phyloP scores from a whole-genome alignment of 2,113 vertebrate genomes.

The Aphyosemion australe region DNA sequence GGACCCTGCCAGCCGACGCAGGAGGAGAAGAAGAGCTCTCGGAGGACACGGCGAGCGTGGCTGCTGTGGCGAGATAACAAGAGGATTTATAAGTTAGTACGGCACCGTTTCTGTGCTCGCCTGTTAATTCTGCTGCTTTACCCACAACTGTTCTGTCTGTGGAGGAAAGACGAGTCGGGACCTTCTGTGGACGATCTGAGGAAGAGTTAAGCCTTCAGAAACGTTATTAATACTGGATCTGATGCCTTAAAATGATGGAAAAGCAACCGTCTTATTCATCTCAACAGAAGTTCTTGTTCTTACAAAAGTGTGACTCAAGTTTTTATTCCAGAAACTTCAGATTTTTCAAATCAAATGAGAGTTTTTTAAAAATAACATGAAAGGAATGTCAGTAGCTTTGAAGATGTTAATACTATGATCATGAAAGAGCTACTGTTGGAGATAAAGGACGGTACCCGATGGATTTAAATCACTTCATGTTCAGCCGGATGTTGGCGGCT shows the following conservation, averaged over 20 bases:
- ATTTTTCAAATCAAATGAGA: background rate
- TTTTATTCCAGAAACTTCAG: background rate
- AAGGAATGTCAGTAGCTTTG: conserved; percentile 7
- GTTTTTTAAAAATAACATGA: conserved; percentile 11
- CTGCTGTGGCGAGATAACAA: conserved; percentile 66
- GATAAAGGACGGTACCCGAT: conserved; percentile 15
- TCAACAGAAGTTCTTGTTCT: too few relatives aligned
- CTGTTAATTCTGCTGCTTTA: conserved; percentile 33
- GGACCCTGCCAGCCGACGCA: conserved; percentile 30
- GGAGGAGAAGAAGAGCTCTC: conserved; percentile 40
- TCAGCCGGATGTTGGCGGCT: conserved; percentile 22
- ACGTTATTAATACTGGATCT: background rate
- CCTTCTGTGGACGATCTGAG: background rate
- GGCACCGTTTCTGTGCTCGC: conserved; percentile 35
- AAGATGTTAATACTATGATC: conserved; percentile 2
- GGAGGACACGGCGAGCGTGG: conserved; percentile 35
- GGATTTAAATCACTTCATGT: conserved; percentile 35
- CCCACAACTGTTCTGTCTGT: conserved; percentile 8
- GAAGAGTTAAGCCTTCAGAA: background rate
- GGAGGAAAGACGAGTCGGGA: background rate
- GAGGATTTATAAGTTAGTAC: conserved; percentile 55
- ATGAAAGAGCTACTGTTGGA: conserved; percentile 20
- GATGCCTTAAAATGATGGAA: too few relatives aligned
- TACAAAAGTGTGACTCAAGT: background rate
- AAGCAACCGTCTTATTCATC: too few relatives aligned